Conservation (phyloP, 1,140 invertebrate species). For the Coelopa frigida region DNA sequence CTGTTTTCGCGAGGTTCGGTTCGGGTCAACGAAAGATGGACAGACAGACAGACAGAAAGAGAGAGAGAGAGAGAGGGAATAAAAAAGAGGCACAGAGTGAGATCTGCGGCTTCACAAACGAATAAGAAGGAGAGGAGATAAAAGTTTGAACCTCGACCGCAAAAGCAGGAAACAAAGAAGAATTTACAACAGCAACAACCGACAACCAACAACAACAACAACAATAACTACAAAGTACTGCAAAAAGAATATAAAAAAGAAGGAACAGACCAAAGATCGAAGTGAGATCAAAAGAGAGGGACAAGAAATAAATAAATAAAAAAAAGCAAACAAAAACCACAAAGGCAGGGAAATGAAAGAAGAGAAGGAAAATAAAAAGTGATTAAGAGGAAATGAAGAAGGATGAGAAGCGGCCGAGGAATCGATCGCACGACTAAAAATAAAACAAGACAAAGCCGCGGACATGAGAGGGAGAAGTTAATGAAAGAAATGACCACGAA, state of each 20-base stretch:
- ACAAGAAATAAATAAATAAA: background rate
- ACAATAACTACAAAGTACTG: background rate
- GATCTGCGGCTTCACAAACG: no score
- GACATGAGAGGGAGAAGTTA: no score
- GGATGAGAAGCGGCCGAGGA: background rate
- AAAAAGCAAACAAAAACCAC: background rate
- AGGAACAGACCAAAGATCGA: background rate
- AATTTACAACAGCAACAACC: no score
- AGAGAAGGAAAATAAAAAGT: background rate
- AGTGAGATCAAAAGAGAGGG: background rate
- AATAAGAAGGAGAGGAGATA: background rate
- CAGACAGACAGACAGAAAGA: background rate
- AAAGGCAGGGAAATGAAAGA: conserved; percentile 2
- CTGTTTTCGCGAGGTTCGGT: no score
- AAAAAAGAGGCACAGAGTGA: background rate
- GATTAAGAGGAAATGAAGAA: background rate
- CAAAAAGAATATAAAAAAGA: background rate
- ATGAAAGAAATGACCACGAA: no score
- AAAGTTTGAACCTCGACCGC: no score
- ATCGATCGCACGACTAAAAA: no score
- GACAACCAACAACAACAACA: background rate
- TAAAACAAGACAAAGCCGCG: no score
- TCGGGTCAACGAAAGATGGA: no score
- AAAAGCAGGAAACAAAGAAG: no score
- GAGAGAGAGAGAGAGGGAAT: background rate